These are phyloP conservation scores for Scopus umbretta DNA, from an alignment of 2,113 vertebrate genomes.

Conservation along the genomic window DNA sequence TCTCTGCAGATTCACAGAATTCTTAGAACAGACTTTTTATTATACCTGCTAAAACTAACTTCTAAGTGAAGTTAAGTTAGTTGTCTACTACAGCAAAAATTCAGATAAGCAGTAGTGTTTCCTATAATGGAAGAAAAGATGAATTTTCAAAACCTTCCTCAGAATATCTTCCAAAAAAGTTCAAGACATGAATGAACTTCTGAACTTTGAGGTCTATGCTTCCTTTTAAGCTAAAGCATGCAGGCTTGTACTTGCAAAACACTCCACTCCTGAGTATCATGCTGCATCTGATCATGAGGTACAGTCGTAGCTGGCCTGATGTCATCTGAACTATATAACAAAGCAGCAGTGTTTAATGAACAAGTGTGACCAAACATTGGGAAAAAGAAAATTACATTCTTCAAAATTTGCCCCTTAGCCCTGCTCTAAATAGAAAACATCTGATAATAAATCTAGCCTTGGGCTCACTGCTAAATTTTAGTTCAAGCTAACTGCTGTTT, in stretches of 20 bases:
- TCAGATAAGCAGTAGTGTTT: not conserved
- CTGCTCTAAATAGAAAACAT: conserved; percentile 31
- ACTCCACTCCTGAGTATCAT: not conserved
- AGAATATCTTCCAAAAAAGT: not conserved
- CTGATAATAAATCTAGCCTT: conserved; percentile 11
- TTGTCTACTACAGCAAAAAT: not conserved
- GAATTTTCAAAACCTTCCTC: not conserved
- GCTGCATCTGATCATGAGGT: conserved; percentile 61
- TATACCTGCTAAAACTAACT: not conserved
- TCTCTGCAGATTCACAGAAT: not conserved
- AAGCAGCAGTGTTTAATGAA: conserved; percentile 50
- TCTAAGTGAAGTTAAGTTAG: not conserved
- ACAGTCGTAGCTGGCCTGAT: not conserved
- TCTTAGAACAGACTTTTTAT: not conserved
- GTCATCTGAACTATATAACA: conserved; percentile 14
- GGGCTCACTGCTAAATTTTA: not conserved
- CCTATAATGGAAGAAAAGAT: not conserved
- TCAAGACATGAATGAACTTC: not conserved
- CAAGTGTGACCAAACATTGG: not conserved
- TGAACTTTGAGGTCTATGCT: not conserved
- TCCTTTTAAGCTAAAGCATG: not conserved
- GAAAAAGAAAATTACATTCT: not conserved
- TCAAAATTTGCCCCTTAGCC: conserved; percentile 23
- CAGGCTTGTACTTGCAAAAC: not conserved
- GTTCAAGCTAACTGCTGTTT: conserved; percentile 11